Percentiles rank a stretch among this genome's conserved stretches.
Evolutionary conservation across 2,113 vertebrate genomes (phyloP).

Genomic region (Marmota monax): DNA sequence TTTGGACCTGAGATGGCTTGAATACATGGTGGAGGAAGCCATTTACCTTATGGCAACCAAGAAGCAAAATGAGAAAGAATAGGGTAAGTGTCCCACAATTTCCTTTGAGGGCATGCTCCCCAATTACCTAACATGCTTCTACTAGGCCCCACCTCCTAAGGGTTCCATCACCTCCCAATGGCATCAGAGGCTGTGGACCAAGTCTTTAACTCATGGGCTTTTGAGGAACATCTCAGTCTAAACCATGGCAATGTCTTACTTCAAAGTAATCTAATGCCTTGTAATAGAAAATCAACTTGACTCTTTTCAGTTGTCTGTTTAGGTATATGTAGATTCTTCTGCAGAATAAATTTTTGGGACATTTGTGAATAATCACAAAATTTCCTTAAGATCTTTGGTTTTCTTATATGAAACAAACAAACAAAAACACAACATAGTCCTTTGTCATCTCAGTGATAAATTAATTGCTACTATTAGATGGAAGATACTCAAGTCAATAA

Average conservation of each 20-base stretch:
- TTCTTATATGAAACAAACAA: conserved; percentile 21
- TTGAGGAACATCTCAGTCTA: neutral
- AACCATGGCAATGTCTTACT: neutral
- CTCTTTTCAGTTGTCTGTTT: neutral
- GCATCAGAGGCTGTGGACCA: neutral
- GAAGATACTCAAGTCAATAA: neutral
- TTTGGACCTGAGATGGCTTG: neutral
- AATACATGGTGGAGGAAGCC: neutral
- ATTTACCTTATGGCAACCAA: too few relatives aligned
- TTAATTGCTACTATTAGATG: neutral
- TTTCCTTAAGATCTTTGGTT: neutral
- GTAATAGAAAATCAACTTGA: neutral
- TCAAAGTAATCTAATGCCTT: neutral
- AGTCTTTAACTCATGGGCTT: neutral
- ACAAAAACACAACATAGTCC: neutral
- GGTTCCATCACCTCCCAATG: neutral
- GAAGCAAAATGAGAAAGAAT: neutral
- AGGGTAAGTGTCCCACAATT: neutral
- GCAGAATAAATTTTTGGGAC: neutral
- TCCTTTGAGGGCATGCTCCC: neutral
- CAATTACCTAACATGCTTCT: neutral
- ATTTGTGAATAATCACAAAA: neutral
- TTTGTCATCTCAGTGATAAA: neutral
- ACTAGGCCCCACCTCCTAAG: neutral
- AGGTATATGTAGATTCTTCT: neutral